Base-by-base conservation (phyloP, 2,797 vertebrate species). In the Eulemur coronatus region DNA sequence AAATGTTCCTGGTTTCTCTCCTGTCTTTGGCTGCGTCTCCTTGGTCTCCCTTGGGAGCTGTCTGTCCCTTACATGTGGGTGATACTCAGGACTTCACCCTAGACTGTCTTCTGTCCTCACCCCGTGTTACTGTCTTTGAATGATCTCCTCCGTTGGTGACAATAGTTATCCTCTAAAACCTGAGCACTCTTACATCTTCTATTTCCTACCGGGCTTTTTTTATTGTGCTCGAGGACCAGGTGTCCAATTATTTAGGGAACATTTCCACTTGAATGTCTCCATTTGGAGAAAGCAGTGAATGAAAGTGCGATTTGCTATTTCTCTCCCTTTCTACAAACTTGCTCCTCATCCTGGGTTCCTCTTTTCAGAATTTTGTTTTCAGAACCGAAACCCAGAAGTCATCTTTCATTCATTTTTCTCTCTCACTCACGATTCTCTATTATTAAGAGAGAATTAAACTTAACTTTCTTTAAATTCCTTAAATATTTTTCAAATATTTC, bases 51-150 rank as follows among this genome's bases (percentile, higher is more conserved):
- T 24, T 11, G 82, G 67, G 61, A 33, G 35, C 7, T 4, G 2
- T 22, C 57, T 46, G 33, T 28, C 11, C 43, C 35, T 46, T n/a
- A 14, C 26, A 26, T 13, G 48, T 9, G 28, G 43, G 4, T 26
- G n/a, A 18, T 2, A n/a, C 38, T 11, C 72, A 20, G 38, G 33
- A n/a, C 15, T 12, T 20, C 30, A 12, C 55, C 43, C 20, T 7
- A 4, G 24, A 72, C 14, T 30, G 7, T 33, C 18, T 57, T 12
- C n/a, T 7, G 8, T 2, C 24, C 55, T 41, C 0, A 0, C 46
- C 17, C 20, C 2, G 11, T 15, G 1, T 2, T 8, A 14, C 69
- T n/a, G 28, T n/a, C 46, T 14, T 1, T 4, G 4, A 8, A 59
- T 17, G 9, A 2, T 20, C 69, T 20, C 48, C 9, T 67, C 50